Conservation (phyloP, 2,797 vertebrate genomes). For the Hirundo rustica region DNA sequence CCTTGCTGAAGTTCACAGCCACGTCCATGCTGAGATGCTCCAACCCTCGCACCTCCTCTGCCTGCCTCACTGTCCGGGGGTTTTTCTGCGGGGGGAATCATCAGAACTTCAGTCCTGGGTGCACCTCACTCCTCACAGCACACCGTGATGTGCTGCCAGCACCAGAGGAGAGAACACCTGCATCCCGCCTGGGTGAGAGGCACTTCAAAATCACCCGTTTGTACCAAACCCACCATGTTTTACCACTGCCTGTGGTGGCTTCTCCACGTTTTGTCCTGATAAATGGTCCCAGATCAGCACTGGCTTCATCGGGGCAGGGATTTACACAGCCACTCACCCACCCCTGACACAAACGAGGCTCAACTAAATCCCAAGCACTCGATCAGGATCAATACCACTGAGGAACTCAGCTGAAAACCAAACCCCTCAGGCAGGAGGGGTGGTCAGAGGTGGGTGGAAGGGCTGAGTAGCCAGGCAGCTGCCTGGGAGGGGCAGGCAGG, state of each 20-base stretch:
- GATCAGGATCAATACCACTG: not conserved
- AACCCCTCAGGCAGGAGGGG: not conserved
- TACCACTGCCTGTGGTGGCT: not conserved
- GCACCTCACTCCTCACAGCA: not conserved
- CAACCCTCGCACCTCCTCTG: constrained; percentile 86
- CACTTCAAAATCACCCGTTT: not conserved
- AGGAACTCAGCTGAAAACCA: accelerated
- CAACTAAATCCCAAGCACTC: not conserved
- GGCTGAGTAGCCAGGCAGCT: not conserved
- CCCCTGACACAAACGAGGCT: not conserved
- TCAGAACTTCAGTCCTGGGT: accelerated
- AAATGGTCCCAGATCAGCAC: not conserved
- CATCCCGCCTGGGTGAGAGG: not conserved
- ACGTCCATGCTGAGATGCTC: constrained; percentile 90
- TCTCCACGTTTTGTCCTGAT: not conserved
- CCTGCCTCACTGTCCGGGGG: constrained; percentile 87
- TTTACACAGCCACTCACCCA: not conserved
- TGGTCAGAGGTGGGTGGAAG: not conserved
- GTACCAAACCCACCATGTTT: not conserved
- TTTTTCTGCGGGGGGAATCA: constrained; percentile 83
- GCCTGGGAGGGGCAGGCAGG: not conserved
- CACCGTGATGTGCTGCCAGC: accelerated
- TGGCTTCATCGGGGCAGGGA: not conserved
- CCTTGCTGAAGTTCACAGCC: constrained; percentile 89
- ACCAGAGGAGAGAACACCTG: not conserved